Conservation (phyloP, 2,797 vertebrate species). For the Cossypha caffra region DNA sequence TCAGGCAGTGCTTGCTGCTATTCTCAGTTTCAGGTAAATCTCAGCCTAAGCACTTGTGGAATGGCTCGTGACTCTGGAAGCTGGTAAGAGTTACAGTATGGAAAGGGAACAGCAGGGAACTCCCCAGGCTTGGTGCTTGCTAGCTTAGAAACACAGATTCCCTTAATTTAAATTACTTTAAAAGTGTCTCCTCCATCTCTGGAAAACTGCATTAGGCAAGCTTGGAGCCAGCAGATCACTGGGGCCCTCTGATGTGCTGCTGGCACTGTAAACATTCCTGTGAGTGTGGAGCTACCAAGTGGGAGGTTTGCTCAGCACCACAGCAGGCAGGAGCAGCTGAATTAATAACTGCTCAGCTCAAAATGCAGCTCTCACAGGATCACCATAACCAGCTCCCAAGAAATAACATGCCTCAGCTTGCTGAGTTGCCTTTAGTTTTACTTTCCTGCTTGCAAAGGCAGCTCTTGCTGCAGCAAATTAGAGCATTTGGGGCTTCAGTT, state of each 20-base stretch:
- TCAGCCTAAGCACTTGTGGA: neutral
- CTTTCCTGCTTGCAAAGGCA: neutral
- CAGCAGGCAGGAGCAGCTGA: neutral
- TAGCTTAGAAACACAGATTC: neutral
- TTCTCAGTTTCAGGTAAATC: neutral
- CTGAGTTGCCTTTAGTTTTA: neutral
- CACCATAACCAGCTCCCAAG: neutral
- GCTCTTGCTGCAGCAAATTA: neutral
- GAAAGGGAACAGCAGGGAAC: neutral
- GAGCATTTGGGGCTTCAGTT: neutral
- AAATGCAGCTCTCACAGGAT: neutral
- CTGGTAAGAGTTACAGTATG: neutral
- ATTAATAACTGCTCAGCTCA: neutral
- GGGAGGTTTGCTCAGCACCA: neutral
- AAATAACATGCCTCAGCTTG: conserved; percentile 4
- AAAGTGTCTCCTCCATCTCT: neutral
- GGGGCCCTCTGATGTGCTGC: neutral
- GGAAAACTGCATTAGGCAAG: fast-evolving
- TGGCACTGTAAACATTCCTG: neutral
- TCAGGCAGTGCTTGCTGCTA: neutral
- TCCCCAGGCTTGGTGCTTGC: neutral
- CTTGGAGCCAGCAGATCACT: neutral
- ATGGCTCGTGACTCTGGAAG: neutral
- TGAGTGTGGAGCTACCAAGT: neutral
- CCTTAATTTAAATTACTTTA: neutral